Percentiles rank a stretch among this genome's conserved stretches.
Evolutionary conservation across 2,797 vertebrate genomes (phyloP).

Genomic region (Pristis pectinata): DNA sequence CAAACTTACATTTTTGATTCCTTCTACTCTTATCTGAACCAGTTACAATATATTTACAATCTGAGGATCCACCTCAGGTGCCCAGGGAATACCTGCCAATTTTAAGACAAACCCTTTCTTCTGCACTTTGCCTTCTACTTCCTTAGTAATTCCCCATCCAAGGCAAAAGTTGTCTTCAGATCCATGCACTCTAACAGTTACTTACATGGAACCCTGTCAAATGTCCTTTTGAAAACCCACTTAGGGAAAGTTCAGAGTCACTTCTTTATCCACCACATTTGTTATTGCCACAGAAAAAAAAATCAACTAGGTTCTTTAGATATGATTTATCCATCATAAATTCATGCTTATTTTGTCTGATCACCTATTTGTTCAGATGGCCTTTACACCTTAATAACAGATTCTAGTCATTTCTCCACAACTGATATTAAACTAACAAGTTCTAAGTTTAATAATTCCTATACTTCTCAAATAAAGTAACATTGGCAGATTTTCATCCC

Average conservation of each 20-base stretch:
- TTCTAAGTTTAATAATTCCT: background rate
- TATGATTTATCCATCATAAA: no score
- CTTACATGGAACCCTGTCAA: no score
- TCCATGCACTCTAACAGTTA: background rate
- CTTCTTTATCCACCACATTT: background rate
- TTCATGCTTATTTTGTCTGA: background rate
- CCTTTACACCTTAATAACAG: background rate
- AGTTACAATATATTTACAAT: no score
- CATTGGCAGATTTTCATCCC: background rate
- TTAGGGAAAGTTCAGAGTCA: background rate
- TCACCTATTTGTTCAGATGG: background rate
- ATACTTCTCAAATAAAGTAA: background rate
- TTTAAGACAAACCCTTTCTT: no score
- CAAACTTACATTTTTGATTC: no score
- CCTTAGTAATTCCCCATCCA: background rate
- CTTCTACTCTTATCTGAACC: no score
- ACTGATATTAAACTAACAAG: background rate
- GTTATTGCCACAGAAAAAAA: background rate
- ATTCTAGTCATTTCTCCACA: background rate
- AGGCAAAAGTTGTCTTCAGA: background rate
- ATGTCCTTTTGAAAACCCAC: no score
- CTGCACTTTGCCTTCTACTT: background rate
- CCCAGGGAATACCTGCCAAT: no score
- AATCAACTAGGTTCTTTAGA: background rate
- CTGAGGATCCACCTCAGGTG: no score